phyloP scores from a whole-genome alignment of 2,797 vertebrate genomes.

The Presbytis comata region DNA sequence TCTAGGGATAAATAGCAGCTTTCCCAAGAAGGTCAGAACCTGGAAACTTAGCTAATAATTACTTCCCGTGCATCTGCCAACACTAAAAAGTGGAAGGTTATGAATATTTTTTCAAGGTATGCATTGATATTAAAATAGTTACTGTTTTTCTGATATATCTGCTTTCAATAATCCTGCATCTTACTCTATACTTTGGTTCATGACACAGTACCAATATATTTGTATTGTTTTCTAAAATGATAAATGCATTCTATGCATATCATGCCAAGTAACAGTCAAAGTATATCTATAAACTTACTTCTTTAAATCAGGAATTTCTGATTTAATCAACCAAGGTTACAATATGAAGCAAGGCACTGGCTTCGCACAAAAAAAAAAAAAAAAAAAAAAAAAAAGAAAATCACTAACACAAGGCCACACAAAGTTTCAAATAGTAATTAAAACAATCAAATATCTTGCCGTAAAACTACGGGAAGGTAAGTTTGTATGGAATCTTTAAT shows the following conservation, averaged over 20 bases:
- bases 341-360: neutral
- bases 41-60: slow-evolving; percentile 64
- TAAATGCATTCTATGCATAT: neutral
- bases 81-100: neutral
- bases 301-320: neutral
- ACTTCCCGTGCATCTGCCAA: slow-evolving; percentile 38
- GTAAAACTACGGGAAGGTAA: neutral
- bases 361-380: neutral
- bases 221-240: neutral
- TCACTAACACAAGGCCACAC: neutral
- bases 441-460: neutral
- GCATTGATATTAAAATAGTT: neutral
- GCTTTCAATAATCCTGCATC: neutral
- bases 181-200: neutral
- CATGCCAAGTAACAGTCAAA: neutral
- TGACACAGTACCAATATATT: neutral
- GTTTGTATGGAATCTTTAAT: slow-evolving; percentile 9
- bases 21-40: slow-evolving; percentile 60
- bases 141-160: neutral
- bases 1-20: slow-evolving; percentile 60
- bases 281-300: neutral
- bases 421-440: slow-evolving; percentile 1
- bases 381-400: too few species aligned
- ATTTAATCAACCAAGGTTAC: neutral
- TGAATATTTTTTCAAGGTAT: slow-evolving; percentile 2